Evolutionary conservation across 2,113 vertebrate genomes (phyloP), one percentile per base, ranked within the genome.

Genomic region (Nestor notabilis): DNA sequence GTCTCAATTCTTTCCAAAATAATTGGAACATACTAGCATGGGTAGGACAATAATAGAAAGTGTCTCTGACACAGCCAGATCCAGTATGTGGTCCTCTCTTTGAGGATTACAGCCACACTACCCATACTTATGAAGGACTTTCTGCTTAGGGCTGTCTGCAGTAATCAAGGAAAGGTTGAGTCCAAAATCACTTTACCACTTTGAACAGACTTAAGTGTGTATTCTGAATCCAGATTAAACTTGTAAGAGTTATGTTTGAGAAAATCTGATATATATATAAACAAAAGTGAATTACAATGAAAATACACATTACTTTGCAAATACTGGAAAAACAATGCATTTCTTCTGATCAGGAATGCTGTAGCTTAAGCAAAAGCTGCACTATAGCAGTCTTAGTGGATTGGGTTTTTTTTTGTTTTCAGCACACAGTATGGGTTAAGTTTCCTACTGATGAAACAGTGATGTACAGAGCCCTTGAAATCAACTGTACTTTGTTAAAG

Each of bases 41-140:
- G 14, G 4, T 56, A 39, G n/a, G 41, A 93, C 17, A 11, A 23
- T 25, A 27, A 8, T 4, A 68, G 8, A 68, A 90, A 76, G 31
- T 55, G 29, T 27, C 25, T 68, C 49, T 74, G n/a, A 61, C 23
- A 18, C 15, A 70, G 21, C 7, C 41, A 65, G 17, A 41, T 70
- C 8, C 17, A 28, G 15, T 39, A 25, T 47, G 66, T 11, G 3
- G 5, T 87, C 33, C 31, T 85, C 15, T 72, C 17, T 89, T 8
- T 69, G 19, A 79, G 28, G 16, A 28, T 49, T 39, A 27, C 28
- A 78, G 21, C 10, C 16, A 20, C 9, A 18, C 18, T 33, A 20
- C 33, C 7, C 0, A 0, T 44, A 14, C 25, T 41, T 19, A 17
- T 5, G 46, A 49, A 44, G 8, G 16, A 37, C n/a, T 81, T 87